phyloP scores from a whole-genome alignment of 2,888 invertebrate species.

The Philereme vetulata region DNA sequence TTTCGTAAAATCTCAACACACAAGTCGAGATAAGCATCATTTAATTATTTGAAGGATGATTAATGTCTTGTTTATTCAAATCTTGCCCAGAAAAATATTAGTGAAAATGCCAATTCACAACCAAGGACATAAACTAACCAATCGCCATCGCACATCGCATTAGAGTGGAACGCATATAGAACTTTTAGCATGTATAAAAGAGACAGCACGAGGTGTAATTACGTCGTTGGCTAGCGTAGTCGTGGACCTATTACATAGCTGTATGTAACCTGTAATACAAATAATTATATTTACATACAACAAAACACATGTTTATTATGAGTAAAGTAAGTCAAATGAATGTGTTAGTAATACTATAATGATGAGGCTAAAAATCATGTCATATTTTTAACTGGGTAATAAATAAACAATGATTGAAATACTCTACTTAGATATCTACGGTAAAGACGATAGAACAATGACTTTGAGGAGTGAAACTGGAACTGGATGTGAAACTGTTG shows the following conservation, averaged over 20 bases:
- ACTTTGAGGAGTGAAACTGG: too few relatives aligned
- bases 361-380: neutral
- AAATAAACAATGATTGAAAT: too few relatives aligned
- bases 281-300: neutral
- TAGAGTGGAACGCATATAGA: slow-evolving; percentile 57
- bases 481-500: too few relatives aligned
- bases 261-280: neutral
- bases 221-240: slow-evolving; percentile 32
- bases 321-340: neutral
- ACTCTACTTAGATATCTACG: too few relatives aligned
- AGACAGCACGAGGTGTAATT: slow-evolving; percentile 35
- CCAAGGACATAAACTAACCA: slow-evolving; percentile 45
- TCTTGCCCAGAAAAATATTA: slow-evolving; percentile 26
- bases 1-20: slow-evolving; percentile 13
- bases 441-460: too few relatives aligned
- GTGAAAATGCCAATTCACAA: neutral
- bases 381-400: neutral
- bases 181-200: slow-evolving; percentile 36
- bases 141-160: slow-evolving; percentile 69
- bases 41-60: neutral
- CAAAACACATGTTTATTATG: neutral
- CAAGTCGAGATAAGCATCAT: neutral
- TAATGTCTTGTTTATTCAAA: neutral
- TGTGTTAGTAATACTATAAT: neutral
- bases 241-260: slow-evolving; percentile 34